phyloP scores from a whole-genome alignment of 2,113 vertebrate species.

The Xyliphius kryptos region DNA sequence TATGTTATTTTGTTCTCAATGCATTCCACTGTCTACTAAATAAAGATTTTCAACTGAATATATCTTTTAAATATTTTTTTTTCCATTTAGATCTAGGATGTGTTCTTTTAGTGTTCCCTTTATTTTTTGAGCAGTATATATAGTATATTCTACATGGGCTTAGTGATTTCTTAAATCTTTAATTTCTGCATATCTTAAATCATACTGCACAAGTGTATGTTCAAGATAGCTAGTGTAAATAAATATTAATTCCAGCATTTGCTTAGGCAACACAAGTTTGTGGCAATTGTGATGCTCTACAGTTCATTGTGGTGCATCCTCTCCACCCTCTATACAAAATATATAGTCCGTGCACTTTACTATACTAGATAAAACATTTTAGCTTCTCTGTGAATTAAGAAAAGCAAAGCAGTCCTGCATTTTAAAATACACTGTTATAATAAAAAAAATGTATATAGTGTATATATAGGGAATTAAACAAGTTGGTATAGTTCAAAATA shows the following conservation, averaged over 20 bases:
- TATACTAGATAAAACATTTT: slow-evolving; percentile 21
- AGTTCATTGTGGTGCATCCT: slow-evolving; percentile 42
- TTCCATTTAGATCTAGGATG: too few species aligned
- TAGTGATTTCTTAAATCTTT: too few species aligned
- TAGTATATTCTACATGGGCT: too few species aligned
- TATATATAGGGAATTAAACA: too few species aligned
- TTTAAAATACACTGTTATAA: not conserved
- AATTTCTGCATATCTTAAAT: not conserved
- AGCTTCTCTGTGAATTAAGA: slow-evolving; percentile 26
- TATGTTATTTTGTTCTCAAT: too few species aligned
- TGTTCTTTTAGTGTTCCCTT: too few species aligned
- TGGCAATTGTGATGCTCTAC: slow-evolving; percentile 34
- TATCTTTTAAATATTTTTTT: too few species aligned
- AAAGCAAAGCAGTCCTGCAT: not conserved
- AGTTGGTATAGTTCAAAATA: not conserved
- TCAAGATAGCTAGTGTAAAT: slow-evolving; percentile 45
- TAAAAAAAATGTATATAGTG: not conserved
- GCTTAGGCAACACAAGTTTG: slow-evolving; percentile 21
- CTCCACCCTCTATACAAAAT: slow-evolving; percentile 39
- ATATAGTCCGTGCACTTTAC: slow-evolving; percentile 22
- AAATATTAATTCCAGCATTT: slow-evolving; percentile 58
- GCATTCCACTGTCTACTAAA: too few species aligned
- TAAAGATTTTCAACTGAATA: too few species aligned
- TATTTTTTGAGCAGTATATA: too few species aligned
- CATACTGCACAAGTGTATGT: slow-evolving; percentile 9